These are phyloP conservation scores for Ophioninae sp. DNA, from an alignment of 2,888 invertebrate genomes.

Conservation along the genomic window DNA sequence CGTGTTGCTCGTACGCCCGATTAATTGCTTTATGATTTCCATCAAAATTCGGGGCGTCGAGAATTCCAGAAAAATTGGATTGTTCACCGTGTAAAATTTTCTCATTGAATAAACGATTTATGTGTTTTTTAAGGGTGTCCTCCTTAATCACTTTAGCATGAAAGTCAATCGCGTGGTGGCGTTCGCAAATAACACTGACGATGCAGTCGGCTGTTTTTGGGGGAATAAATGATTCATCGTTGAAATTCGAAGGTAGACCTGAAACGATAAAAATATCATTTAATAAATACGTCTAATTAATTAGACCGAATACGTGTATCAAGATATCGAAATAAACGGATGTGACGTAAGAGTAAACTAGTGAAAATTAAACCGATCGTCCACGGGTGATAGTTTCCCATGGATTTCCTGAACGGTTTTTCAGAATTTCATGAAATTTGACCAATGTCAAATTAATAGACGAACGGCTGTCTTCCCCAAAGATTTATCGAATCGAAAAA, in stretches of 20 bases:
- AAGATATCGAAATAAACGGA: not conserved
- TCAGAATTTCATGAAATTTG: too few species aligned
- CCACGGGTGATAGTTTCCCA: too few species aligned
- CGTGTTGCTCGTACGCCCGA: slow-evolving; percentile 94
- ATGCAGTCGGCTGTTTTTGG: slow-evolving; percentile 90
- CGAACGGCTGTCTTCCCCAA: too few species aligned
- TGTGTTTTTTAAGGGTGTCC: slow-evolving; percentile 91
- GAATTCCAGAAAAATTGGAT: slow-evolving; percentile 87
- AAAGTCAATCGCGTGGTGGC: slow-evolving; percentile 90
- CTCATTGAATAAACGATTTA: slow-evolving; percentile 87
- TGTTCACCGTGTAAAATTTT: slow-evolving; percentile 89
- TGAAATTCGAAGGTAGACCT: slow-evolving; percentile 89
- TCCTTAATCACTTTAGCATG: slow-evolving; percentile 96
- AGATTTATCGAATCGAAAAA: too few species aligned
- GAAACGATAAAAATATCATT: slow-evolving; percentile 49
- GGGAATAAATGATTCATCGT: slow-evolving; percentile 83
- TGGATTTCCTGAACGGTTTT: too few species aligned
- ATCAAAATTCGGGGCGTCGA: slow-evolving; percentile 92
- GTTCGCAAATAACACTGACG: slow-evolving; percentile 90
- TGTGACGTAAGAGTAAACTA: not conserved
- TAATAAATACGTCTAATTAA: not conserved
- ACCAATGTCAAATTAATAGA: too few species aligned
- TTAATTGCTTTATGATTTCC: slow-evolving; percentile 92
- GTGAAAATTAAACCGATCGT: not conserved
- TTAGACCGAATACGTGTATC: not conserved